These are phyloP conservation scores for Agrilus cyanescens DNA, from an alignment of 2,888 invertebrate genomes.

Conservation along the genomic window DNA sequence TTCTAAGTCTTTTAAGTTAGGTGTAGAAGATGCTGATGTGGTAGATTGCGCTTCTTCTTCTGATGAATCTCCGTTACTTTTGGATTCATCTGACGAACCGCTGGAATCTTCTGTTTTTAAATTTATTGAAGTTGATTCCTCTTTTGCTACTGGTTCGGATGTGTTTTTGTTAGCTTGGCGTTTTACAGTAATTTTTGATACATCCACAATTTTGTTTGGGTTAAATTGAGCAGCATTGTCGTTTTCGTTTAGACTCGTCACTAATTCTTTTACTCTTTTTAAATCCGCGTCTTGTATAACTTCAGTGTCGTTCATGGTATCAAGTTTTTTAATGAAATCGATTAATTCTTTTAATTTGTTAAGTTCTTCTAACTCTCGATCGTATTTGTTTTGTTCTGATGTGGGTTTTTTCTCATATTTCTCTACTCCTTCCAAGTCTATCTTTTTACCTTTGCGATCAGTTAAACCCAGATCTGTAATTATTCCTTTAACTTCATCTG, in stretches of 20 bases:
- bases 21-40: conserved; percentile 30
- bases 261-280: conserved; percentile 27
- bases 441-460: conserved; percentile 15
- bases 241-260: conserved; percentile 27
- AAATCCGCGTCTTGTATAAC: conserved; percentile 34
- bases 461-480: conserved; percentile 30
- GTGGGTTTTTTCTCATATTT: conserved; percentile 14
- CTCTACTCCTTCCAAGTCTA: conserved; percentile 5
- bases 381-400: conserved; percentile 6
- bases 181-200: conserved; percentile 40
- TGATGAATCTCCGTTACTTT: conserved; percentile 19
- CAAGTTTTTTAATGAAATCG: conserved; percentile 36
- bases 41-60: conserved; percentile 13
- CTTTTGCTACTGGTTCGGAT: conserved; percentile 3
- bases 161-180: conserved; percentile 33
- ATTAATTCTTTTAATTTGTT: conserved; percentile 37
- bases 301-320: conserved; percentile 33
- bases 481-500: conserved; percentile 27
- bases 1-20: conserved; percentile 55
- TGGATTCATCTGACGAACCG: conserved; percentile 8
- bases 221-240: conserved; percentile 33
- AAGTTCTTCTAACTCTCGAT: conserved; percentile 33
- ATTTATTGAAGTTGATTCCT: conserved; percentile 3
- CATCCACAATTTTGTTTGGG: conserved; percentile 26
- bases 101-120: conserved; percentile 11